These are phyloP conservation scores for Stenotaenia linearis DNA, from an alignment of 2,888 invertebrate species.

Conservation along the genomic window DNA sequence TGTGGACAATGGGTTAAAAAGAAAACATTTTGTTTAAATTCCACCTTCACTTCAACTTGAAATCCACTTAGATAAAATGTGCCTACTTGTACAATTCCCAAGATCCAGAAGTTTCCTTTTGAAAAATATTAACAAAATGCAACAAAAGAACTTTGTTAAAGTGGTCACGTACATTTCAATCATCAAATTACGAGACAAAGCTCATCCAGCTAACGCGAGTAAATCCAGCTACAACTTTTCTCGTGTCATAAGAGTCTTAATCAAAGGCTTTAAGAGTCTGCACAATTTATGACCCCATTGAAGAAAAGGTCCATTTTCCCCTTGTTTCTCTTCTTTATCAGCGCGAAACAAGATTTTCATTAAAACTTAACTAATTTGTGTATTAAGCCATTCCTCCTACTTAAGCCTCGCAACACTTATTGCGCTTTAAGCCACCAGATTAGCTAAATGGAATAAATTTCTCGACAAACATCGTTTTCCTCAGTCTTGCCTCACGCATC, in stretches of 20 bases:
- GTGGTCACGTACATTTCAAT: slow-evolving; percentile 22
- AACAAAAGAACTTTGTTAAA: background rate
- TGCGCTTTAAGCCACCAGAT: background rate
- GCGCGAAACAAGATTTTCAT: background rate
- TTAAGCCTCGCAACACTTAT: background rate
- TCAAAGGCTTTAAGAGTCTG: background rate
- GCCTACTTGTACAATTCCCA: background rate
- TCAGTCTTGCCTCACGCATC: background rate
- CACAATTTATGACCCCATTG: background rate
- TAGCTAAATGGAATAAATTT: background rate
- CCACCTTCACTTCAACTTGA: background rate
- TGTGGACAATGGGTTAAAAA: too few species aligned
- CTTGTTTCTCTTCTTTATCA: background rate
- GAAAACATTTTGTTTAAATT: background rate
- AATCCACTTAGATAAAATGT: background rate
- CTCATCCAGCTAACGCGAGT: background rate
- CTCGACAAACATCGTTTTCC: background rate
- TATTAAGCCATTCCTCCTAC: background rate
- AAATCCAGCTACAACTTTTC: background rate
- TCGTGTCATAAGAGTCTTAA: background rate
- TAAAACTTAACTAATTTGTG: slow-evolving; percentile 2
- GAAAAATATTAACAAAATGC: slow-evolving; percentile 4
- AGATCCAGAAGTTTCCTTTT: background rate
- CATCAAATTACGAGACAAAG: background rate
- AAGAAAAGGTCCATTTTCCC: background rate